A percentile compares a stretch with the other conserved stretches of the same genome.
Conservation (phyloP, 2,888 invertebrate genomes). For the Amiota communis region DNA sequence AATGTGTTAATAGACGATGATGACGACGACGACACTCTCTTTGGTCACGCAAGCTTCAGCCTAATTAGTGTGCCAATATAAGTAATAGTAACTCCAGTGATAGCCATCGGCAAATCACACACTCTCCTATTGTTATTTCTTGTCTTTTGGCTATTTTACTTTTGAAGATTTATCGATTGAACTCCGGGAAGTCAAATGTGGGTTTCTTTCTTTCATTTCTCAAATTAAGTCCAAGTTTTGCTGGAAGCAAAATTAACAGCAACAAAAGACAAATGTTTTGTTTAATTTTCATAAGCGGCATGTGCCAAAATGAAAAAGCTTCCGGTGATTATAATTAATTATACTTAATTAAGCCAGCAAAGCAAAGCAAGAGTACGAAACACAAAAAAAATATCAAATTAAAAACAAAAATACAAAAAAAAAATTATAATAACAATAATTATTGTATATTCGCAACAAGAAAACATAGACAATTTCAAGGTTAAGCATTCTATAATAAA, state of each 20-base stretch:
- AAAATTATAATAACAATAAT: background rate
- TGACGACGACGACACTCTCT: too few relatives aligned
- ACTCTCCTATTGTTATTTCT: too few relatives aligned
- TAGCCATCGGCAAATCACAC: too few relatives aligned
- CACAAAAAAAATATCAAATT: slow-evolving; percentile 38
- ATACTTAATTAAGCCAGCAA: slow-evolving; percentile 30
- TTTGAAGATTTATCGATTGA: too few relatives aligned
- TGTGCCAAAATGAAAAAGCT: slow-evolving; percentile 43
- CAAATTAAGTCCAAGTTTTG: too few relatives aligned
- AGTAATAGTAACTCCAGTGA: too few relatives aligned
- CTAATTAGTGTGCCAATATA: too few relatives aligned
- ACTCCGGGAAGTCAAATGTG: too few relatives aligned
- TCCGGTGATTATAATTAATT: slow-evolving; percentile 60
- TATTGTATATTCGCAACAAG: background rate
- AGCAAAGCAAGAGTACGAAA: background rate
- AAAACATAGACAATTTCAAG: slow-evolving; percentile 1
- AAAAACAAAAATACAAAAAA: slow-evolving; percentile 26
- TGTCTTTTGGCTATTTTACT: too few relatives aligned
- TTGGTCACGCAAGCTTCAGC: too few relatives aligned
- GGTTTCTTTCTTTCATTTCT: too few relatives aligned
- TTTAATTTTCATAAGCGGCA: slow-evolving; percentile 19
- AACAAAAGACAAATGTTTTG: slow-evolving; percentile 22
- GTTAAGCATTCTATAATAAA: background rate
- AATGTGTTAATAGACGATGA: too few relatives aligned
- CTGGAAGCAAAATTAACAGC: slow-evolving; percentile 28